Percentiles rank a stretch among this genome's conserved stretches.
Conservation (phyloP, 2,113 vertebrate species). For the Hippolais icterina region DNA sequence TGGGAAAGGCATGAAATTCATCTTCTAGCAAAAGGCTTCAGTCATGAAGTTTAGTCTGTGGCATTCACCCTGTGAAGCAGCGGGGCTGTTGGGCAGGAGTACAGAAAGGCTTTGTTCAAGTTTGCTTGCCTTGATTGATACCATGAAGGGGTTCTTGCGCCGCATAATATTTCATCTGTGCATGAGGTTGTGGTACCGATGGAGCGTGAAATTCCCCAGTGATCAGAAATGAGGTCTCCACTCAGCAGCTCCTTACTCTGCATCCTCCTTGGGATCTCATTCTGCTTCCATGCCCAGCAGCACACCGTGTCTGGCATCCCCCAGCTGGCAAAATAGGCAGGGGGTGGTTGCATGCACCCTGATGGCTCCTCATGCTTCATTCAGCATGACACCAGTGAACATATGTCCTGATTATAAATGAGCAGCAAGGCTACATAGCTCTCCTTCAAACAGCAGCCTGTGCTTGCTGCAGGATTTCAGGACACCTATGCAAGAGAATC, state of each 20-base stretch:
- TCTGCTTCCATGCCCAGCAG: neutral
- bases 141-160: neutral
- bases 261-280: neutral
- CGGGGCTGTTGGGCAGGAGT: neutral
- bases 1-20: constrained; percentile 30
- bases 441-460: neutral
- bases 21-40: constrained; percentile 34
- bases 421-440: neutral
- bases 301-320: neutral
- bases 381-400: accelerated
- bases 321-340: neutral
- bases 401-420: neutral
- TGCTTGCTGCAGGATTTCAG: neutral
- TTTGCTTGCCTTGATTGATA: constrained; percentile 21
- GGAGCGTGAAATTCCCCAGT: constrained; percentile 29
- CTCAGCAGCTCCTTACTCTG: neutral
- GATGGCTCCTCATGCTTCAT: neutral
- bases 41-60: constrained; percentile 16
- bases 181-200: neutral
- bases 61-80: neutral
- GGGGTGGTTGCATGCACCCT: neutral
- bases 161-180: constrained; percentile 21
- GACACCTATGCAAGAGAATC: neutral
- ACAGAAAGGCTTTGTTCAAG: constrained; percentile 50
- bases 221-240: neutral